Evolutionary conservation across 1,140 invertebrate species (phyloP).

Genomic region (Hestina assimilis): DNA sequence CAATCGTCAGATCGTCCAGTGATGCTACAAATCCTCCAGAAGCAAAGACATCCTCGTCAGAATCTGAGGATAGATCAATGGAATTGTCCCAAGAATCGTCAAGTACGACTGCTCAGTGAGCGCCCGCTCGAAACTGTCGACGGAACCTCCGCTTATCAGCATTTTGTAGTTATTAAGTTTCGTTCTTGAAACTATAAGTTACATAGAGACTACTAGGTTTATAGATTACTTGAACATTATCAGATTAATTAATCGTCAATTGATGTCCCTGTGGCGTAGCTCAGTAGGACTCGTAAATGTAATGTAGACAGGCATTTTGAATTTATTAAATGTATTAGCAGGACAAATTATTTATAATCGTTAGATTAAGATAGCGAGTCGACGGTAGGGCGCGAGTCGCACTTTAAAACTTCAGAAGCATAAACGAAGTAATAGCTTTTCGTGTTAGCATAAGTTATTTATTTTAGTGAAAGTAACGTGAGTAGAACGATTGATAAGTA

Average conservation of each 20-base stretch:
- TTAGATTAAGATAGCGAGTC: slow-evolving; percentile 34
- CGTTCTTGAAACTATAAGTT: slow-evolving; percentile 70
- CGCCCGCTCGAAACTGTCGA: slow-evolving; percentile 21
- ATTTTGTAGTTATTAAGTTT: slow-evolving; percentile 70
- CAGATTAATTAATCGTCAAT: slow-evolving; percentile 54
- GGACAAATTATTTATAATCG: slow-evolving; percentile 73
- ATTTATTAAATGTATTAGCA: slow-evolving; percentile 63
- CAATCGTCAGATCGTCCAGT: slow-evolving; percentile 9
- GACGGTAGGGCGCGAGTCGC: slow-evolving; percentile 31
- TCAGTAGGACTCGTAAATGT: slow-evolving; percentile 34
- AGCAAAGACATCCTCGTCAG: slow-evolving; percentile 6
- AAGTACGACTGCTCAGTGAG: slow-evolving; percentile 44
- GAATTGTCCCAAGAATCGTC: slow-evolving; percentile 30
- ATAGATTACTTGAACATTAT: slow-evolving; percentile 43
- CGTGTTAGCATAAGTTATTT: slow-evolving; percentile 73
- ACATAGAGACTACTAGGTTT: slow-evolving; percentile 70
- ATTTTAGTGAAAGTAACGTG: slow-evolving; percentile 72
- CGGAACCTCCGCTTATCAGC: slow-evolving; percentile 62
- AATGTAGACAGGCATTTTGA: slow-evolving; percentile 37
- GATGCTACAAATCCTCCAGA: slow-evolving; percentile 18
- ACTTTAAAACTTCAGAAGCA: not conserved
- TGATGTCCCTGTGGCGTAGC: slow-evolving; percentile 32
- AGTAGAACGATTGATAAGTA: slow-evolving; percentile 61
- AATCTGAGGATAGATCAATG: slow-evolving; percentile 16
- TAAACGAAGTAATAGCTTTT: slow-evolving; percentile 40